Percentiles rank a stretch among this genome's conserved stretches.
These are phyloP conservation scores for Cynoglossus semilaevis DNA, from an alignment of 2,113 vertebrate genomes.

Conservation along the genomic window DNA sequence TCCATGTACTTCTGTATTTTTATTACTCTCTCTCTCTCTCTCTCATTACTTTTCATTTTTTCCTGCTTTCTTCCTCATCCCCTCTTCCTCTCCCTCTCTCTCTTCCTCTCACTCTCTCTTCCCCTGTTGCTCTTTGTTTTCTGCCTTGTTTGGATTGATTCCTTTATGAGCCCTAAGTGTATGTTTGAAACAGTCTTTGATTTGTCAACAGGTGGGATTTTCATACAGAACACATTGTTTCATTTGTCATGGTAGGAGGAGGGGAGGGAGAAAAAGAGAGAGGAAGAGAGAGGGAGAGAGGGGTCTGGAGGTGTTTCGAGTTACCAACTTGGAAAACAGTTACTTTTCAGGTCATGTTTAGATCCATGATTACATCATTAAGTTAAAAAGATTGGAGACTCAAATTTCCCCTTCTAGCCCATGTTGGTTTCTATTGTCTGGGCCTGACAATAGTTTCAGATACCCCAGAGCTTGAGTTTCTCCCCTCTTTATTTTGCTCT, in stretches of 20 bases:
- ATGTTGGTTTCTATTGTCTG: constrained; percentile 83
- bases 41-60: too few species aligned
- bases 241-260: constrained; percentile 44
- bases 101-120: constrained; percentile 27
- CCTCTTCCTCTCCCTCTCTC: constrained; percentile 19
- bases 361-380: constrained; percentile 76
- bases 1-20: background rate
- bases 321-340: constrained; percentile 72
- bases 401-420: constrained; percentile 89
- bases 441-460: constrained; percentile 80
- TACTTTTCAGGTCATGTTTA: constrained; percentile 70
- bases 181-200: constrained; percentile 60
- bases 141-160: constrained; percentile 51
- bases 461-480: constrained; percentile 84
- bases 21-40: too few species aligned
- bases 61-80: too few species aligned
- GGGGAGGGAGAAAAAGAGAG: background rate
- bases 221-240: constrained; percentile 61
- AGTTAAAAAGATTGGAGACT: constrained; percentile 89
- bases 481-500: constrained; percentile 78
- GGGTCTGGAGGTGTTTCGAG: constrained; percentile 49
- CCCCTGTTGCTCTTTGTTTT: constrained; percentile 7
- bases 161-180: constrained; percentile 51
- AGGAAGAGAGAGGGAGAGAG: background rate
- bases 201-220: constrained; percentile 62